Evolutionary conservation across 2,888 invertebrate genomes (phyloP).

Genomic region (Agrenia bidenticulata): DNA sequence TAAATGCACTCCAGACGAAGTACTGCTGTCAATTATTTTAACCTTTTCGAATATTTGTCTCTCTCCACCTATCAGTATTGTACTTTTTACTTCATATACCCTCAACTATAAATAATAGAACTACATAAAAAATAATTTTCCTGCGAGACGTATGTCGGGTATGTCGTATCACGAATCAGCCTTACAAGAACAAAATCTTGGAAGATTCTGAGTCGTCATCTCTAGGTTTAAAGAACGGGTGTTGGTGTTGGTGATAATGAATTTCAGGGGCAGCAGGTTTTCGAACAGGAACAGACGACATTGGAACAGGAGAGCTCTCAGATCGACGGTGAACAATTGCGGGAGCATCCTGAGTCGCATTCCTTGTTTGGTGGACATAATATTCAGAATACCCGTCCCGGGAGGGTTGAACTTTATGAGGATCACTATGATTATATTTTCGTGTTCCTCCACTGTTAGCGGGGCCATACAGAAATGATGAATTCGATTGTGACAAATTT

Average conservation of each 20-base stretch:
- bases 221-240: constrained; percentile 31
- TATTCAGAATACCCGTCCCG: constrained; percentile 4
- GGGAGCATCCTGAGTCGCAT: neutral
- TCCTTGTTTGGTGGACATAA: constrained; percentile 5
- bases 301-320: constrained; percentile 53
- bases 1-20: no score
- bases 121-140: no score
- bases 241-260: constrained; percentile 28
- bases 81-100: no score
- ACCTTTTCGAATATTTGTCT: no score
- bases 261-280: constrained; percentile 15
- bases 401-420: constrained; percentile 8
- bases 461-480: constrained; percentile 46
- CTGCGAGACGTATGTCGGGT: no score
- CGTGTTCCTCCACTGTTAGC: constrained; percentile 24
- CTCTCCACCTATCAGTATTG: no score
- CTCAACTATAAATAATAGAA: no score
- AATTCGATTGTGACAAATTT: constrained; percentile 19
- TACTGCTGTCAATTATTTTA: no score
- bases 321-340: constrained; percentile 48
- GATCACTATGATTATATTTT: neutral
- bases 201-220: constrained; percentile 47
- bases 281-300: constrained; percentile 32
- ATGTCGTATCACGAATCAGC: no score
- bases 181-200: constrained; percentile 48